A percentile compares a stretch with the other conserved stretches of the same genome.
Conservation (phyloP, 2,888 invertebrate species). For the Microplitis manilae region DNA sequence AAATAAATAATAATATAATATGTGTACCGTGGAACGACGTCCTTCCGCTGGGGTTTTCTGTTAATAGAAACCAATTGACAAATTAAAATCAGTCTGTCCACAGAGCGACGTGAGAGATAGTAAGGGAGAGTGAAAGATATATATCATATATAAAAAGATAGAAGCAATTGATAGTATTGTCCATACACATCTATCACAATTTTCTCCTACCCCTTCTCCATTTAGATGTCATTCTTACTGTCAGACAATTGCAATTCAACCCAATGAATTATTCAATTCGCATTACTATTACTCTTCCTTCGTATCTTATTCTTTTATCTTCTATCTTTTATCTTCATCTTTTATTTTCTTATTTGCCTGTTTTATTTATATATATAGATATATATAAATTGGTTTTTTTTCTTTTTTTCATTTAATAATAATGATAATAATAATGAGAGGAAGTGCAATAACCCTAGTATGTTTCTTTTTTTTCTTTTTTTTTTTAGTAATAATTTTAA, state of each 20-base stretch:
- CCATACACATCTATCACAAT: conserved; percentile 32
- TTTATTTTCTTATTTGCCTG: conserved; percentile 10
- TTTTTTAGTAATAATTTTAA: conserved; percentile 12
- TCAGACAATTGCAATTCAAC: conserved; percentile 24
- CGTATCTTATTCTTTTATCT: conserved; percentile 34
- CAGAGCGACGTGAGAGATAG: background rate
- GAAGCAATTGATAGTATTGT: conserved; percentile 31
- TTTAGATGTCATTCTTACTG: conserved; percentile 15
- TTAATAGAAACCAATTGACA: conserved; percentile 39
- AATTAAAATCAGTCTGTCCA: conserved; percentile 31
- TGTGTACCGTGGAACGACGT: conserved; percentile 15
- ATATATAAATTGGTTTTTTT: background rate
- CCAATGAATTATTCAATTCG: conserved; percentile 23
- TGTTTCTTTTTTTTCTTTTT: background rate
- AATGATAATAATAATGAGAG: conserved; percentile 20
- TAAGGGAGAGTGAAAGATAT: background rate
- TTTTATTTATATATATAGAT: conserved; percentile 4
- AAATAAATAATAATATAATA: background rate
- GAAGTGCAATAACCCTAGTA: conserved; percentile 22
- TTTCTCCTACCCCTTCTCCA: conserved; percentile 11
- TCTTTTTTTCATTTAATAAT: conserved; percentile 20
- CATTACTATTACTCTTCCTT: conserved; percentile 28
- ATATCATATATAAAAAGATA: conserved; percentile 7
- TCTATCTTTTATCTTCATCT: conserved; percentile 32
- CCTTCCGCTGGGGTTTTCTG: conserved; percentile 33